phyloP scores from a whole-genome alignment of 2,888 invertebrate genomes.

The Sminthurinus aureus region DNA sequence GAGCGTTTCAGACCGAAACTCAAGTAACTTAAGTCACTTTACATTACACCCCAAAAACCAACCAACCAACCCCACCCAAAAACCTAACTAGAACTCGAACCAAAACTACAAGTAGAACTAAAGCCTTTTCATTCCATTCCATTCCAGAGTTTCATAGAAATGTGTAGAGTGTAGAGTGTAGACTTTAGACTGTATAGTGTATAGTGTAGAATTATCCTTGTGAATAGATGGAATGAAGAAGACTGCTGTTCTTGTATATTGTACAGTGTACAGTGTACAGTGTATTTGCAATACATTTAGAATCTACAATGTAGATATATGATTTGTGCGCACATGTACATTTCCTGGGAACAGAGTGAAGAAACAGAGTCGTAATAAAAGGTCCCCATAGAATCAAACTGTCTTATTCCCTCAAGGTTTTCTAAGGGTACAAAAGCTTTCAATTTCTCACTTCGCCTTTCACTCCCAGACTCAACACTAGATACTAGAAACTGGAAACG shows the following conservation, averaged over 20 bases:
- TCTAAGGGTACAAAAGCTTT: not conserved
- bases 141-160: not conserved
- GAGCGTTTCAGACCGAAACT: slow-evolving; percentile 12
- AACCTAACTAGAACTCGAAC: not conserved
- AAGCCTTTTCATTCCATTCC: not conserved
- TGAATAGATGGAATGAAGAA: too few relatives aligned
- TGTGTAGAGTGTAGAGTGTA: too few relatives aligned
- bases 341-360: not conserved
- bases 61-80: not conserved
- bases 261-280: too few relatives aligned
- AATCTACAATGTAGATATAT: too few relatives aligned
- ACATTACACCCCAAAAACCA: slow-evolving; percentile 4
- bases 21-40: slow-evolving; percentile 29
- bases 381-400: not conserved
- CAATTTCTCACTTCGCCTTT: slow-evolving; percentile 2
- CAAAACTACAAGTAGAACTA: not conserved
- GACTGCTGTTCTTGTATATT: too few relatives aligned
- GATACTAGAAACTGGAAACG: too few relatives aligned
- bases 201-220: too few relatives aligned
- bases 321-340: too few relatives aligned
- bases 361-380: not conserved
- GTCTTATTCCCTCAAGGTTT: not conserved
- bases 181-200: too few relatives aligned
- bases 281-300: too few relatives aligned
- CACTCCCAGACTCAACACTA: slow-evolving; percentile 1